These are phyloP conservation scores for Dryococelus australis DNA, from an alignment of 2,888 invertebrate species.

Conservation along the genomic window DNA sequence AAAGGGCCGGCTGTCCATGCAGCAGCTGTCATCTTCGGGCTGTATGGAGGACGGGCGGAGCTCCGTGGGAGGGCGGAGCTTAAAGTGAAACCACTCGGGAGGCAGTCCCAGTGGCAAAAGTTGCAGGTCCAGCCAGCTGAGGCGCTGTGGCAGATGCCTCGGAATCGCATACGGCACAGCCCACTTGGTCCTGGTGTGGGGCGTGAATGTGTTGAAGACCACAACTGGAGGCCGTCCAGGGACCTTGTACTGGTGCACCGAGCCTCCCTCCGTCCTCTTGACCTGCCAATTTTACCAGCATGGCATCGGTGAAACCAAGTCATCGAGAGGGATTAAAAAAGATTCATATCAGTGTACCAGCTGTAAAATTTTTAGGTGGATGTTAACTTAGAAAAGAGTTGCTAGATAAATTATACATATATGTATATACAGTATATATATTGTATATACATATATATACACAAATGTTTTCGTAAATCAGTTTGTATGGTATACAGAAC, in stretches of 20 bases:
- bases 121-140: constrained; percentile 1
- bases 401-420: no score
- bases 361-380: no score
- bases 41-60: background rate
- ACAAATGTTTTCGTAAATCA: no score
- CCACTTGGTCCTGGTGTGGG: background rate
- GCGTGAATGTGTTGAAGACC: background rate
- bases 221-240: background rate
- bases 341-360: no score
- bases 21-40: background rate
- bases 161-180: background rate
- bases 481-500: no score
- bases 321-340: no score
- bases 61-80: background rate
- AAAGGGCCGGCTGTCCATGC: background rate
- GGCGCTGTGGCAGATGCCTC: background rate
- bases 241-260: background rate
- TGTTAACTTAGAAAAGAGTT: no score
- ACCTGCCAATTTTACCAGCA: background rate
- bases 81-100: background rate
- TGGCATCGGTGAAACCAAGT: no score
- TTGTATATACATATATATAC: no score
- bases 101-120: background rate
- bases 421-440: no score
- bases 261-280: background rate